These are phyloP conservation scores for Oligia latruncula DNA, from an alignment of 2,888 invertebrate genomes.

Conservation along the genomic window DNA sequence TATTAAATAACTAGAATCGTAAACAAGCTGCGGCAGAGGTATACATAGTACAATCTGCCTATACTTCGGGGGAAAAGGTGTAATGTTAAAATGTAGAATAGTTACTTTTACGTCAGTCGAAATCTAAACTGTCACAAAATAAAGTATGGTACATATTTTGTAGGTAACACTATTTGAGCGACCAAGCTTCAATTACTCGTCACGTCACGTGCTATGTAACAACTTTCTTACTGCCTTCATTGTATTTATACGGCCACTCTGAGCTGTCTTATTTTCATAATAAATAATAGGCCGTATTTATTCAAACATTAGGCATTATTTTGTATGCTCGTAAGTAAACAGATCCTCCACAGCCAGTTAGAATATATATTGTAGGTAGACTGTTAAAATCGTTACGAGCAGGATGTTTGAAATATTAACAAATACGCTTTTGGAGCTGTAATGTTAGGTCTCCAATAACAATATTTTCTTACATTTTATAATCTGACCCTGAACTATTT, in stretches of 20 bases:
- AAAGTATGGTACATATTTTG: neutral
- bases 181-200: neutral
- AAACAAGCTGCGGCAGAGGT: neutral
- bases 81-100: neutral
- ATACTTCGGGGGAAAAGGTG: neutral
- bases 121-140: constrained; percentile 2
- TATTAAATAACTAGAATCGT: neutral
- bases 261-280: neutral
- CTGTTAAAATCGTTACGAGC: constrained; percentile 13
- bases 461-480: constrained; percentile 7
- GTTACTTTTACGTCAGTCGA: neutral
- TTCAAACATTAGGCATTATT: neutral
- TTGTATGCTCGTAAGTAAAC: neutral
- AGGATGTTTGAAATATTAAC: neutral
- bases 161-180: neutral
- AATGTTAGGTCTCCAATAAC: neutral
- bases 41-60: neutral
- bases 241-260: neutral
- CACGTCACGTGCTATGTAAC: neutral
- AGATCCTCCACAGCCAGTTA: neutral
- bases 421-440: neutral
- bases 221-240: neutral
- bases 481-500: constrained; percentile 15
- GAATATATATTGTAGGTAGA: neutral
- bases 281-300: neutral